phyloP scores from a whole-genome alignment of 2,888 invertebrate species.

The Cantharis nigra region DNA sequence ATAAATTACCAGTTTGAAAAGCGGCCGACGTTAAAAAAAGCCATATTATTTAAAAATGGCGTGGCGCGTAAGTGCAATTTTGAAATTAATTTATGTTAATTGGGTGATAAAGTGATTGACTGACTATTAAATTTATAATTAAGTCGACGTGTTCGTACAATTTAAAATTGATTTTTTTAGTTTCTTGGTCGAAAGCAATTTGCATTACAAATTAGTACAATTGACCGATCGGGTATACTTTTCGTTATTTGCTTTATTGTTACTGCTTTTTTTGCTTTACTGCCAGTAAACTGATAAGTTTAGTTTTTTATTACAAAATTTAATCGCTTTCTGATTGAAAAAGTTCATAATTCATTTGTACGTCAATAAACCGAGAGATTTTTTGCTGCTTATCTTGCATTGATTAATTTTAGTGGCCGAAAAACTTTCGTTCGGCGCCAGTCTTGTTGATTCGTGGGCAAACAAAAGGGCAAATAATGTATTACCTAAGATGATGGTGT shows the following conservation, averaged over 20 bases:
- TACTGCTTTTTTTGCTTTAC: background rate
- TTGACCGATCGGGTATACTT: background rate
- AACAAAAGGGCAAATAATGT: conserved; percentile 13
- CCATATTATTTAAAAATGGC: background rate
- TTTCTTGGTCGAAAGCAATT: background rate
- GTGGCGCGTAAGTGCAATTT: background rate
- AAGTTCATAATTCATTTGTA: background rate
- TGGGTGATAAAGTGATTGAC: background rate
- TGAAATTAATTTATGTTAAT: background rate
- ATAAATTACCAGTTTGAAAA: background rate
- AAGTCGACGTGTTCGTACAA: background rate
- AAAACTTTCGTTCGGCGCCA: conserved; percentile 4
- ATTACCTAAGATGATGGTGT: conserved; percentile 13
- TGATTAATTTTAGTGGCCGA: background rate
- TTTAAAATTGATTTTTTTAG: background rate
- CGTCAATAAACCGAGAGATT: background rate
- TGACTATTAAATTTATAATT: background rate
- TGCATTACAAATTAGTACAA: background rate
- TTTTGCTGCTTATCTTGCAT: background rate
- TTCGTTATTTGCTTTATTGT: background rate
- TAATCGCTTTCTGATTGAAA: background rate
- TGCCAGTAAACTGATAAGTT: background rate
- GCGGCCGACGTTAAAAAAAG: background rate
- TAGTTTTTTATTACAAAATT: background rate
- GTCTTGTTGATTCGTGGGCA: background rate